phyloP scores from a whole-genome alignment of 2,113 vertebrate species.

The Manacus vitellinus region DNA sequence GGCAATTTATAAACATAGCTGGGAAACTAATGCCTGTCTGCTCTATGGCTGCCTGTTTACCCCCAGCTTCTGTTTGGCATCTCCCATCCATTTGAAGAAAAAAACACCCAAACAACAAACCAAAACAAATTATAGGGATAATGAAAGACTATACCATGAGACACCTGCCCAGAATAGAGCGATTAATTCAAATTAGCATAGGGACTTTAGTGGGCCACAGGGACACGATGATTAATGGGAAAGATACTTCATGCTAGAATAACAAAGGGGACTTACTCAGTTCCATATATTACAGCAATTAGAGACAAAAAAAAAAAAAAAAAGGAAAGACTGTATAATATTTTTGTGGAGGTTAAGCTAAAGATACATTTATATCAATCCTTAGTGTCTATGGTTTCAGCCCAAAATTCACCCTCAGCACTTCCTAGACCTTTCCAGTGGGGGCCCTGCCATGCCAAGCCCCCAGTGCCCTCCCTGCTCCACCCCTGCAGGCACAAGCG shows the following conservation, averaged over 20 bases:
- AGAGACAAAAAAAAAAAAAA: not conserved
- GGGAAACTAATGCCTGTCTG: not conserved
- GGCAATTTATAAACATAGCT: not conserved
- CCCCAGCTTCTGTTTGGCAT: not conserved
- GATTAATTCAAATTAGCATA: constrained; percentile 56
- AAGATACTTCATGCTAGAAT: constrained; percentile 45
- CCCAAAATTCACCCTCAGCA: not conserved
- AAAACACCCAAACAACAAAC: not conserved
- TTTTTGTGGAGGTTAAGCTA: not conserved
- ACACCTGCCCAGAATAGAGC: constrained; percentile 4
- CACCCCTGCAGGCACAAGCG: not conserved
- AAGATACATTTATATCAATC: not conserved
- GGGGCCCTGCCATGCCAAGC: fast-evolving
- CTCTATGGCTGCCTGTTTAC: not conserved
- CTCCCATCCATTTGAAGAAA: not conserved
- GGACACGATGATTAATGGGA: constrained; percentile 30
- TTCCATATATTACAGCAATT: constrained; percentile 37
- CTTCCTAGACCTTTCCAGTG: not conserved
- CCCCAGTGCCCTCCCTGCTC: not conserved
- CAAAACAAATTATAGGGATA: not conserved
- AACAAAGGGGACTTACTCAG: constrained; percentile 16
- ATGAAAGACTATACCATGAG: constrained; percentile 5
- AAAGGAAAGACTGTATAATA: not conserved
- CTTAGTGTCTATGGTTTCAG: not conserved
- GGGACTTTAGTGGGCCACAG: not conserved